A percentile compares a stretch with the other conserved stretches of the same genome.
phyloP scores from a whole-genome alignment of 2,888 invertebrate genomes.

The Euplagia quadripunctaria region DNA sequence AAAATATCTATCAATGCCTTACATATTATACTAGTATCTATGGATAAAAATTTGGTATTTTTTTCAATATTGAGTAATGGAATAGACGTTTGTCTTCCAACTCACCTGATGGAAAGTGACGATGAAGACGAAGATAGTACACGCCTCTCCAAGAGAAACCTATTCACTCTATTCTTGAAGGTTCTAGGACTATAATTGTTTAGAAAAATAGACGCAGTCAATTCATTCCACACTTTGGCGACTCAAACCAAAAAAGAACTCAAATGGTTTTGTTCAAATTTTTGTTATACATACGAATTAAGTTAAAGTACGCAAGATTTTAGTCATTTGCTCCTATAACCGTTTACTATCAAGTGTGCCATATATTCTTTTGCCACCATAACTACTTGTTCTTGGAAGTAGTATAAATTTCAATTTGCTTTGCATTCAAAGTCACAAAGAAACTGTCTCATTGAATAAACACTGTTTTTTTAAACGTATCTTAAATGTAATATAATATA shows the following conservation, averaged over 20 bases:
- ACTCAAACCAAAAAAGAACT: too few species aligned
- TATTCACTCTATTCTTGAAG: too few species aligned
- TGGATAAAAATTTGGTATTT: not conserved
- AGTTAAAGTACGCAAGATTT: not conserved
- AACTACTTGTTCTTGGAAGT: too few species aligned
- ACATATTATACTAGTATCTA: not conserved
- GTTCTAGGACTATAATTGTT: too few species aligned
- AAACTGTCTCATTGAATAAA: not conserved
- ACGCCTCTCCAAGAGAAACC: too few species aligned
- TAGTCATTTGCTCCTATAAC: not conserved
- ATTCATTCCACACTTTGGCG: too few species aligned
- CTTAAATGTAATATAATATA: not conserved
- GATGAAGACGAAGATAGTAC: too few species aligned
- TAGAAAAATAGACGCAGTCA: too few species aligned
- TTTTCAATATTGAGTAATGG: too few species aligned
- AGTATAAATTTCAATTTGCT: not conserved
- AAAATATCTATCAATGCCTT: not conserved
- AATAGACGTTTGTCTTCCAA: too few species aligned
- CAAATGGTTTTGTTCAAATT: not conserved
- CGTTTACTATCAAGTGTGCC: not conserved
- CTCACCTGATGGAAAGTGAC: too few species aligned
- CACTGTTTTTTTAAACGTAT: not conserved
- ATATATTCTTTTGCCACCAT: not conserved
- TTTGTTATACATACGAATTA: not conserved
- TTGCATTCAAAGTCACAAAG: not conserved